phyloP scores from a whole-genome alignment of 2,888 invertebrate species.

The Sisyra nigra region DNA sequence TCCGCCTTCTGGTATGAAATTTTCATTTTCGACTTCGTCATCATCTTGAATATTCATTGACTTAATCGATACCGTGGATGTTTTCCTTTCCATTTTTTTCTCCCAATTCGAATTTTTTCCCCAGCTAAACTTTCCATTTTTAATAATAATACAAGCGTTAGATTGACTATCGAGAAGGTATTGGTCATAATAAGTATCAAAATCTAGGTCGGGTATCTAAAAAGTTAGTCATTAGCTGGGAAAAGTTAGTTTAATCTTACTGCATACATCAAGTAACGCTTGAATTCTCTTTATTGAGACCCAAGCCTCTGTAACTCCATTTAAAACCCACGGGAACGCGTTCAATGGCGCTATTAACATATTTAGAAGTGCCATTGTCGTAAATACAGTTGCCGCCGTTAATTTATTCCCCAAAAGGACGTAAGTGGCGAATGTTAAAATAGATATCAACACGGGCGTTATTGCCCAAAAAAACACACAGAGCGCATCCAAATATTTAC shows the following conservation, averaged over 20 bases:
- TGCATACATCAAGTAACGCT: conserved; percentile 55
- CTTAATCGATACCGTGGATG: conserved; percentile 24
- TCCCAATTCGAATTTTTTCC: conserved; percentile 15
- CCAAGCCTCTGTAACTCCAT: conserved; percentile 91
- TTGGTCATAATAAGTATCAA: conserved; percentile 42
- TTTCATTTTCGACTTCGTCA: conserved; percentile 13
- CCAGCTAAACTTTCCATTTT: conserved; percentile 44
- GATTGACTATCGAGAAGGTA: conserved; percentile 26
- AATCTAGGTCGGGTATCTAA: conserved; percentile 45
- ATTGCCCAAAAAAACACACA: conserved; percentile 99
- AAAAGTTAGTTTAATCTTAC: conserved; percentile 2
- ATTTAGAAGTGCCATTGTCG: conserved; percentile 84
- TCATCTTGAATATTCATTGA: conserved; percentile 19
- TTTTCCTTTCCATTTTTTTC: conserved; percentile 29
- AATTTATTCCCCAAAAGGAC: conserved; percentile 60
- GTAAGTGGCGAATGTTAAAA: conserved; percentile 68
- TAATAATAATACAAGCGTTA: conserved; percentile 38
- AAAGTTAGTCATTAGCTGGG: conserved; percentile 13
- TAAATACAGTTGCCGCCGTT: conserved; percentile 83
- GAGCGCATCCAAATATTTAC: conserved; percentile 92
- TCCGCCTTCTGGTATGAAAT: conserved; percentile 9
- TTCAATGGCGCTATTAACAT: conserved; percentile 93
- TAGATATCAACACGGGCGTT: conserved; percentile 80
- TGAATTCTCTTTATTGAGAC: conserved; percentile 83
- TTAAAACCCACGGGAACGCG: conserved; percentile 96